Conservation (phyloP, 2,113 vertebrate genomes). For the Rana temporaria region DNA sequence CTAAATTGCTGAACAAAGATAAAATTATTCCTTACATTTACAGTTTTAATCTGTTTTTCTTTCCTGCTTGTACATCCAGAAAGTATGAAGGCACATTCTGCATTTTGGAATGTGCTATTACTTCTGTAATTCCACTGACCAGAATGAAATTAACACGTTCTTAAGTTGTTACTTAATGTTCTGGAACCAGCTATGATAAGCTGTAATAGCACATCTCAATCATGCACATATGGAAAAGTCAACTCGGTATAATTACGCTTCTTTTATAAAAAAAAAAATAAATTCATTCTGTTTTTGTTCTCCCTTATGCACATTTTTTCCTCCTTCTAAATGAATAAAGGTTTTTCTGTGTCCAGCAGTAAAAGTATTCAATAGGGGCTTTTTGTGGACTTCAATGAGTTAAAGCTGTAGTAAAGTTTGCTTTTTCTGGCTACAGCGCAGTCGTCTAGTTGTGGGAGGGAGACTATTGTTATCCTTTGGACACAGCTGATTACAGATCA, state of each 20-base stretch:
- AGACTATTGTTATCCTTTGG: too few relatives aligned
- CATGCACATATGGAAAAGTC: slow-evolving; percentile 1
- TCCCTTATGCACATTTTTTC: not conserved
- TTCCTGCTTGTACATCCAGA: not conserved
- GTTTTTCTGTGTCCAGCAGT: not conserved
- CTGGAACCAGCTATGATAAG: slow-evolving; percentile 19
- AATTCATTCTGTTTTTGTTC: not conserved
- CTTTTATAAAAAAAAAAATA: not conserved
- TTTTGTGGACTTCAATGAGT: too few relatives aligned
- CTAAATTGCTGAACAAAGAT: too few relatives aligned
- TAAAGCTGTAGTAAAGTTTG: too few relatives aligned
- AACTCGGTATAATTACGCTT: not conserved
- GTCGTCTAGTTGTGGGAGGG: too few relatives aligned
- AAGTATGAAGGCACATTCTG: not conserved
- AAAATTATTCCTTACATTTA: too few relatives aligned
- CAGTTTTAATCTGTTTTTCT: too few relatives aligned
- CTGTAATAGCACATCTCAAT: not conserved
- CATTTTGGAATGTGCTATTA: not conserved
- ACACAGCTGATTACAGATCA: too few relatives aligned
- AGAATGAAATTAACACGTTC: slow-evolving; percentile 20
- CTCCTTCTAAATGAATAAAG: not conserved
- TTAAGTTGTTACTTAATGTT: slow-evolving; percentile 26
- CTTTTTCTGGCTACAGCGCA: too few relatives aligned
- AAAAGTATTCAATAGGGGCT: too few relatives aligned
- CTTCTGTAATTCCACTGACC: not conserved